A percentile compares a stretch with the other conserved stretches of the same genome.
These are phyloP conservation scores for Bathynomus jamesi DNA, from an alignment of 1,140 invertebrate species.

Conservation along the genomic window DNA sequence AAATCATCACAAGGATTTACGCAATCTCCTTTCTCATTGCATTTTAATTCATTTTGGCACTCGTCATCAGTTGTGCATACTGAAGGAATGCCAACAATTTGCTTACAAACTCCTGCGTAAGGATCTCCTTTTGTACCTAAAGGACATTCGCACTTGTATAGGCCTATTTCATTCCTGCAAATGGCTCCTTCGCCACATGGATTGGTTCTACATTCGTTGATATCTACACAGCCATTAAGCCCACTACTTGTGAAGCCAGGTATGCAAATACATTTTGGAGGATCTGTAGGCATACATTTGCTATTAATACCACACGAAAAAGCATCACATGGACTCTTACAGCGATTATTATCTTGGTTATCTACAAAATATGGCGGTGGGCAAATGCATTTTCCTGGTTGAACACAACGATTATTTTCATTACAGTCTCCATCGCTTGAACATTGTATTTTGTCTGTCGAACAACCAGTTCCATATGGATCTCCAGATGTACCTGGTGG, in stretches of 20 bases:
- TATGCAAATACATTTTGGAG: slow-evolving; percentile 77
- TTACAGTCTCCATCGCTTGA: slow-evolving; percentile 71
- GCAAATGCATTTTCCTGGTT: slow-evolving; percentile 80
- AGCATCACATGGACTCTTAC: slow-evolving; percentile 78
- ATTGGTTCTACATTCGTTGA: slow-evolving; percentile 66
- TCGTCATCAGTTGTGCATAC: slow-evolving; percentile 60
- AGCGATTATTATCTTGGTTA: slow-evolving; percentile 65
- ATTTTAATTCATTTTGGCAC: slow-evolving; percentile 69
- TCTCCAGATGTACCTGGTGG: slow-evolving; percentile 70
- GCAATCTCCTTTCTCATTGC: slow-evolving; percentile 60
- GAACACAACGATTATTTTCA: slow-evolving; percentile 78
- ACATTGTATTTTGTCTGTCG: slow-evolving; percentile 63
- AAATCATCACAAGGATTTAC: slow-evolving; percentile 67
- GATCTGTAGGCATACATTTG: slow-evolving; percentile 80
- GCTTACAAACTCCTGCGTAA: slow-evolving; percentile 65
- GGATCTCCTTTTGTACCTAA: slow-evolving; percentile 71
- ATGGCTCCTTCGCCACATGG: slow-evolving; percentile 77
- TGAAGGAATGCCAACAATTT: not conserved
- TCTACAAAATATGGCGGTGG: slow-evolving; percentile 80
- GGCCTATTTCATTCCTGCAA: slow-evolving; percentile 71
- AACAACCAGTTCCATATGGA: slow-evolving; percentile 70
- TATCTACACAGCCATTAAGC: slow-evolving; percentile 68
- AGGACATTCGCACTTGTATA: slow-evolving; percentile 65
- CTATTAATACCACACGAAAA: slow-evolving; percentile 86
- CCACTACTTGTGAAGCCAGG: slow-evolving; percentile 75